A percentile compares a stretch with the other conserved stretches of the same genome.
These are phyloP conservation scores for Ptilonorhynchus violaceus DNA, from an alignment of 2,113 vertebrate genomes.

Conservation along the genomic window DNA sequence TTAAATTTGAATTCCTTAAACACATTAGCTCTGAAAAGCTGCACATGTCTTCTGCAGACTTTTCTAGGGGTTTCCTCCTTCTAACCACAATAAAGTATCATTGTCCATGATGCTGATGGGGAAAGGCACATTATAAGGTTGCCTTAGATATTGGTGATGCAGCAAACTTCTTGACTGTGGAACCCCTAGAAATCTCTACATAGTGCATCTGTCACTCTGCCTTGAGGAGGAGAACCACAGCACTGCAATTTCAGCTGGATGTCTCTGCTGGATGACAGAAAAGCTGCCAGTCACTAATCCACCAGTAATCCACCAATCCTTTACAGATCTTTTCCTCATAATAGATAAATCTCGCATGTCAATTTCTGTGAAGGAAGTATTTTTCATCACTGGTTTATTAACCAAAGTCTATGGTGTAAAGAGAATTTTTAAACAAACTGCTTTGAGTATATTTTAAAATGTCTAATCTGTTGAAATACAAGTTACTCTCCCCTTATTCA, in stretches of 20 bases:
- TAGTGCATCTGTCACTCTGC: background rate
- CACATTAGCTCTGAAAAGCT: background rate
- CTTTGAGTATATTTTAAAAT: background rate
- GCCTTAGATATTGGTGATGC: background rate
- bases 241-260: background rate
- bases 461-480: background rate
- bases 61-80: background rate
- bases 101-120: background rate
- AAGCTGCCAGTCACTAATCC: background rate
- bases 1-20: background rate
- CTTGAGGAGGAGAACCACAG: background rate
- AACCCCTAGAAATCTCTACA: background rate
- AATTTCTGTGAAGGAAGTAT: background rate
- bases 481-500: background rate
- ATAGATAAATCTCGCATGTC: background rate
- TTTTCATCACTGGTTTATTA: background rate
- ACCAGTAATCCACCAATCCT: background rate
- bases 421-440: background rate
- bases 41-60: background rate
- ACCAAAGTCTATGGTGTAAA: background rate
- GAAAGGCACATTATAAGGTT: background rate
- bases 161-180: background rate
- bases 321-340: background rate
- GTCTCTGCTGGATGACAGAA: background rate
- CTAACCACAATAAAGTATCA: background rate